phyloP scores from a whole-genome alignment of 2,797 vertebrate species.

The Sebastes reedi region DNA sequence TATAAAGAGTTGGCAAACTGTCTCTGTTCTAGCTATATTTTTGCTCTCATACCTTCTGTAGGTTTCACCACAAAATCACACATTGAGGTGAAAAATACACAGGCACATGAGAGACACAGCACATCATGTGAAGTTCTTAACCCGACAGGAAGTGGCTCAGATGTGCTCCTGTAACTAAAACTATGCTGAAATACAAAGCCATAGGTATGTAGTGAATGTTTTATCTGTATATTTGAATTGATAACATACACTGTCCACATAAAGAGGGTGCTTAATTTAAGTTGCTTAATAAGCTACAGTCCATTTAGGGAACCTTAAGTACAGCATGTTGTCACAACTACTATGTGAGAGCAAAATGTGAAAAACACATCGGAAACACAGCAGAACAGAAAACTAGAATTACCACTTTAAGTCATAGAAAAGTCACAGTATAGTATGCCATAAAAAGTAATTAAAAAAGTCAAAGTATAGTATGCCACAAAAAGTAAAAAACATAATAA shows the following conservation, averaged over 20 bases:
- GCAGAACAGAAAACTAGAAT: background rate
- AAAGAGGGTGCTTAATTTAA: background rate
- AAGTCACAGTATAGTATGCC: no score
- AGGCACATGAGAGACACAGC: background rate
- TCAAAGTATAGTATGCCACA: no score
- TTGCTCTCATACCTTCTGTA: background rate
- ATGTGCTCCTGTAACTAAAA: background rate
- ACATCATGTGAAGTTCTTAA: conserved; percentile 5
- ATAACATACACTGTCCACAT: background rate
- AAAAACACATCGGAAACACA: rapidly evolving
- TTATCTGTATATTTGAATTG: background rate
- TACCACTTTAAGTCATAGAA: no score
- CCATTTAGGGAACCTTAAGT: background rate
- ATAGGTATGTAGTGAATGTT: background rate
- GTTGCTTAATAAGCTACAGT: background rate
- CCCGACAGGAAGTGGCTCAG: conserved; percentile 24
- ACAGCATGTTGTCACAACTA: background rate
- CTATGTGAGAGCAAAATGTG: background rate
- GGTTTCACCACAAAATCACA: background rate
- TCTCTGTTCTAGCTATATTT: background rate
- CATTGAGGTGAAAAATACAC: no score
- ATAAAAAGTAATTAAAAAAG: no score
- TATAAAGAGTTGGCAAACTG: background rate
- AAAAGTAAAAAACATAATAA: no score
- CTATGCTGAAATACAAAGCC: background rate